A percentile compares a stretch with the other conserved stretches of the same genome.
phyloP scores from a whole-genome alignment of 2,888 invertebrate genomes.

The Platerodrilus igneus region DNA sequence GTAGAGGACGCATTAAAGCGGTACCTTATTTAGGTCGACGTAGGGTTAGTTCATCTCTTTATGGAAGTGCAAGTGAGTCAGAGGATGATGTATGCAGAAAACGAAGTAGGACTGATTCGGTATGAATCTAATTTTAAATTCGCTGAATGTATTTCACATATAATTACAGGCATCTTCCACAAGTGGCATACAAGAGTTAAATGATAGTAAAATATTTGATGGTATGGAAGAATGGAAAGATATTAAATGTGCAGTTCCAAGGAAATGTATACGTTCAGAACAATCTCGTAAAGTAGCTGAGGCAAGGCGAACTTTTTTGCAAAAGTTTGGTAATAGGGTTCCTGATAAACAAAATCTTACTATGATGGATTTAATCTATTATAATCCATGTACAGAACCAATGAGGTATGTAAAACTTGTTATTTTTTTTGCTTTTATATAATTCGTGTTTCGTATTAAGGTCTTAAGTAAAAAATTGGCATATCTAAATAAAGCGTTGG shows the following conservation, averaged over 20 bases:
- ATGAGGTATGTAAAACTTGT: conserved; percentile 67
- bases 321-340: conserved; percentile 50
- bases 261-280: conserved; percentile 45
- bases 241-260: conserved; percentile 32
- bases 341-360: conserved; percentile 68
- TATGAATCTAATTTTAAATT: conserved; percentile 30
- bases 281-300: conserved; percentile 52
- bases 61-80: conserved; percentile 64
- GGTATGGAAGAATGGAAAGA: conserved; percentile 25
- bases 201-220: conserved; percentile 25
- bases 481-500: no score
- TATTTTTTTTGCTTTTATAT: no score
- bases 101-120: conserved; percentile 46
- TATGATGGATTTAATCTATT: conserved; percentile 90
- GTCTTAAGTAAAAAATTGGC: no score
- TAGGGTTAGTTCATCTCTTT: conserved; percentile 57
- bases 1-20: conserved; percentile 63
- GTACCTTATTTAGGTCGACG: conserved; percentile 64
- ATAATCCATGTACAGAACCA: conserved; percentile 77
- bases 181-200: conserved; percentile 26
- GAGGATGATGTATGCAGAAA: conserved; percentile 56
- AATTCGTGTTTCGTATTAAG: no score
- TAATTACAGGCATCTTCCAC: conserved; percentile 38
- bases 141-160: no score
- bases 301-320: conserved; percentile 52